Base-by-base conservation (phyloP, 2,888 invertebrate genomes). In the Ectemnius cavifrons region DNA sequence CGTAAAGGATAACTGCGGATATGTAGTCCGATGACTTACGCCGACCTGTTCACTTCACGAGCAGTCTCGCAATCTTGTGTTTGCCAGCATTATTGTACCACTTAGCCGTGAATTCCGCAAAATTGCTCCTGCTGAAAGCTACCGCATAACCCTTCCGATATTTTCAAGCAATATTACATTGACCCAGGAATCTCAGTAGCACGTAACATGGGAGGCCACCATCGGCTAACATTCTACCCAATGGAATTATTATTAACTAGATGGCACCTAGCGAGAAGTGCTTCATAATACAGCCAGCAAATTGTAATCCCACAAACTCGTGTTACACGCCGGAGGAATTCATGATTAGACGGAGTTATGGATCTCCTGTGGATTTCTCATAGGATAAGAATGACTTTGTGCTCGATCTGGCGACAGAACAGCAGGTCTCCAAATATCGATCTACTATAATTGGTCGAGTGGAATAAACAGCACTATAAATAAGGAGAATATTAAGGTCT, bases 391-490 rank as follows among this genome's bases (percentile, higher is more conserved):
- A 18, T 16, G 56, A 68, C 6, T 37, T 37, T 37, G 5, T 37
- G 8, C 37, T 37, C 11, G 1, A 8, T 8, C 4, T 8, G 37
- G 1, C 0, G 37, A 37, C 52, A 59, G n/a, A n/a, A 23, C 23
- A 23, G 3, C 3, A 23, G 23, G 3, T 23, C 23, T 23, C 3
- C 23, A 3, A 20, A 20, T 20, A 20, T 20, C 2, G 20, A 20
- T 2, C 20, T 20, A 20, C 63, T 71, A 60, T 75, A 79, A 82
- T 76, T 73, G 73, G 56, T 11, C 57, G 45, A 60, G 63, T 83
- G 82, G 83, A 82, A 81, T 83, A 84, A 59, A 57, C 52, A 59
- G 13, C 45, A 52, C 63, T 73, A 78, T 82, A 81, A 83, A 83
- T 84, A 82, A 79, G 61, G 69, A 71, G 60, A 75, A 73, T 77